A percentile compares a stretch with the other conserved stretches of the same genome.
These are phyloP conservation scores for Hydrochoerus hydrochaeris DNA, from an alignment of 2,113 vertebrate genomes.

Conservation along the genomic window DNA sequence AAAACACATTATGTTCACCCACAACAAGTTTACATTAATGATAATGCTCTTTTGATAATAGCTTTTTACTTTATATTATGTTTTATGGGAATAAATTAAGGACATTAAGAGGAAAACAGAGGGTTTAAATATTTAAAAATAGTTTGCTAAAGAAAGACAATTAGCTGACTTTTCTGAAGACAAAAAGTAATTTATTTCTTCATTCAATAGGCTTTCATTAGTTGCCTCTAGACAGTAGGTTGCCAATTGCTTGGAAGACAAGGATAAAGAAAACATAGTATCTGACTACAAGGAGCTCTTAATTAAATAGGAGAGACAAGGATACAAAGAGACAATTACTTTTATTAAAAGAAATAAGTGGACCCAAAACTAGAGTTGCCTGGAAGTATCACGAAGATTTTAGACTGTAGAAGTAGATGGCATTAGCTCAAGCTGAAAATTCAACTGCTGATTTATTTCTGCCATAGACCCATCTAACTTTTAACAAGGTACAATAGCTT, in stretches of 20 bases:
- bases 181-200: slow-evolving; percentile 17
- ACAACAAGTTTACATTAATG: neutral
- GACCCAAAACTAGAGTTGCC: neutral
- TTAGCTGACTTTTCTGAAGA: slow-evolving; percentile 2
- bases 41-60: neutral
- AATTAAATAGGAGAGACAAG: neutral
- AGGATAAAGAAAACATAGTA: neutral
- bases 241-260: slow-evolving; percentile 16
- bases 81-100: slow-evolving; percentile 43
- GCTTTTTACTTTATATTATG: neutral
- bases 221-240: neutral
- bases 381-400: neutral
- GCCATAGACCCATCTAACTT: neutral
- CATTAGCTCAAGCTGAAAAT: neutral
- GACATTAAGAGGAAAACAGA: neutral
- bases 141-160: slow-evolving; percentile 17
- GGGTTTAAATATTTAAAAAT: slow-evolving; percentile 59
- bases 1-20: neutral
- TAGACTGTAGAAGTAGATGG: neutral
- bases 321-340: neutral
- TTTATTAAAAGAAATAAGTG: neutral
- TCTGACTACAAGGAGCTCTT: neutral
- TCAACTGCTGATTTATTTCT: neutral
- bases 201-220: slow-evolving; percentile 22
- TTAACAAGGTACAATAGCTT: neutral